These are phyloP conservation scores for Andrena trimmerana DNA, from an alignment of 2,888 invertebrate species.

Conservation along the genomic window DNA sequence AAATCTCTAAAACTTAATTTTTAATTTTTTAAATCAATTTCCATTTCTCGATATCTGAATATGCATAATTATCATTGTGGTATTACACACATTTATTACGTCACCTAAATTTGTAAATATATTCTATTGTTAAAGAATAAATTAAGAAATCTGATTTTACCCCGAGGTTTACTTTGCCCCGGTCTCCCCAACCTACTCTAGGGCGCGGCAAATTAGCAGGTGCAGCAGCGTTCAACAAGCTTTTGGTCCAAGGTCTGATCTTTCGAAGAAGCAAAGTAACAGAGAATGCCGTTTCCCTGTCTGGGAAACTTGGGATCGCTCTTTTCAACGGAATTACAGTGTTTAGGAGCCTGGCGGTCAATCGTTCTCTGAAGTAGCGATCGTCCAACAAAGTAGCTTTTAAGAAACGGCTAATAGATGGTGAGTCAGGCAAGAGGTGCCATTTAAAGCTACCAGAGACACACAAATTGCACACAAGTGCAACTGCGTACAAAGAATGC, in stretches of 20 bases:
- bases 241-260: background rate
- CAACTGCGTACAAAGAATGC: background rate
- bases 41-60: too few species aligned
- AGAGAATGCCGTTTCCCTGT: background rate
- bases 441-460: background rate
- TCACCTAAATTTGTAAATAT: too few species aligned
- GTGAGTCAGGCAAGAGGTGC: background rate
- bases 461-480: background rate
- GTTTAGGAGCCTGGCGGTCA: constrained; percentile 20
- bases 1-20: too few species aligned
- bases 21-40: too few species aligned
- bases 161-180: too few species aligned
- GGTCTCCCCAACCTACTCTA: background rate
- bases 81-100: too few species aligned
- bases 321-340: constrained; percentile 45
- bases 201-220: constrained; percentile 18
- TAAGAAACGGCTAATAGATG: background rate
- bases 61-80: too few species aligned
- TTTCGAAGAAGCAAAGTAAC: background rate
- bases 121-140: too few species aligned
- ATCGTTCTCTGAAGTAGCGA: constrained; percentile 19
- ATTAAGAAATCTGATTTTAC: too few species aligned
- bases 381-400: constrained; percentile 19
- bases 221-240: background rate
- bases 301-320: background rate